Conservation (phyloP, 1,140 invertebrate species). For the Adoxophyes honmai region DNA sequence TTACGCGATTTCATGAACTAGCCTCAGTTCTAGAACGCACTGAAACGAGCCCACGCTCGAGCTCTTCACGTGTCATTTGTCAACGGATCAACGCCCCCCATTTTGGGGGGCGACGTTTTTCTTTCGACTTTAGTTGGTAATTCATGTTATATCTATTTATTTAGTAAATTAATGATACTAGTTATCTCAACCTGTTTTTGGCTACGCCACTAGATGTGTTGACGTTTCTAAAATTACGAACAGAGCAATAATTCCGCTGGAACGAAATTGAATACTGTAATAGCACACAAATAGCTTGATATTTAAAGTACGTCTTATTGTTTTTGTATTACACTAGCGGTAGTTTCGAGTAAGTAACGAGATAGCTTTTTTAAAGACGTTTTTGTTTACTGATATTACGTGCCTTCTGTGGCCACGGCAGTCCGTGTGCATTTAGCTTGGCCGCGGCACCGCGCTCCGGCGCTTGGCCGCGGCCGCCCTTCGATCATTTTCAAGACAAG, state of each 20-base stretch:
- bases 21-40: slow-evolving; percentile 41
- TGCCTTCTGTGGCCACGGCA: slow-evolving; percentile 58
- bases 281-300: slow-evolving; percentile 52
- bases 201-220: slow-evolving; percentile 5
- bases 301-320: slow-evolving; percentile 31
- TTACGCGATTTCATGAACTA: slow-evolving; percentile 38
- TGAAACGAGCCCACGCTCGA: slow-evolving; percentile 37
- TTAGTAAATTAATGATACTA: slow-evolving; percentile 45
- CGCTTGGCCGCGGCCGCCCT: background rate
- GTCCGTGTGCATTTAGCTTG: slow-evolving; percentile 50
- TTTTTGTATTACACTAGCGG: slow-evolving; percentile 56
- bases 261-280: slow-evolving; percentile 26
- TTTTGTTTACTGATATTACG: slow-evolving; percentile 59
- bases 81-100: slow-evolving; percentile 38
- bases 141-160: slow-evolving; percentile 63
- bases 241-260: slow-evolving; percentile 16
- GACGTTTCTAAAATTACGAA: slow-evolving; percentile 1
- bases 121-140: slow-evolving; percentile 61
- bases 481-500: slow-evolving; percentile 16
- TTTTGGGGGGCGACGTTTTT: slow-evolving; percentile 42
- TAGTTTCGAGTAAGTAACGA: slow-evolving; percentile 55
- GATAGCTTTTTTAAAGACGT: slow-evolving; percentile 67
- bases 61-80: slow-evolving; percentile 47
- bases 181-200: slow-evolving; percentile 12
- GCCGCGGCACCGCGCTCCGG: no score